A percentile compares a stretch with the other conserved stretches of the same genome.
Evolutionary conservation across 2,113 vertebrate species (phyloP).

Genomic region (Terrapene triunguis): DNA sequence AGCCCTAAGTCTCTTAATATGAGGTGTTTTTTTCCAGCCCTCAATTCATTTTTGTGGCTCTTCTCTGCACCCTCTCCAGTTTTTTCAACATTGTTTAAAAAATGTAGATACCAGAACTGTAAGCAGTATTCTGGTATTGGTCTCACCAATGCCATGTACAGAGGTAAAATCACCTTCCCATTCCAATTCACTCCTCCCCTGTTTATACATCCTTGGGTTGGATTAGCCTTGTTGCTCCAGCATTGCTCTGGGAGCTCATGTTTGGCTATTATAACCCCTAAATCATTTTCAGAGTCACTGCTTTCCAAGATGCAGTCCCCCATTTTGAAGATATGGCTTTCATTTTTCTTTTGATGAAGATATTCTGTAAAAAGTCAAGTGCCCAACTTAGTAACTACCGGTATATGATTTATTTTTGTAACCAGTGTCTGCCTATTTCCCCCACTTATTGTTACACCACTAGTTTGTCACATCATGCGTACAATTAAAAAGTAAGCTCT

Average conservation of each 20-base stretch:
- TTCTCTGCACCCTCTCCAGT: not conserved
- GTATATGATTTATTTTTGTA: not conserved
- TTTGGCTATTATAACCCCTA: not conserved
- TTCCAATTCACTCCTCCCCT: not conserved
- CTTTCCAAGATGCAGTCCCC: not conserved
- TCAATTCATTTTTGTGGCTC: not conserved
- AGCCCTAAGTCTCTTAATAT: no score
- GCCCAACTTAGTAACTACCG: not conserved
- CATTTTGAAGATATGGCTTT: not conserved
- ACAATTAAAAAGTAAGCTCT: not conserved
- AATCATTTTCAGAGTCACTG: not conserved
- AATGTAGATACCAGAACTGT: not conserved
- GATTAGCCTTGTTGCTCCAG: no score
- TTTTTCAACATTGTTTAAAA: not conserved
- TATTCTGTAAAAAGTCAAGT: not conserved
- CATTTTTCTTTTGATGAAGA: not conserved
- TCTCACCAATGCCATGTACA: not conserved
- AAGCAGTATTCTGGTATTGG: not conserved
- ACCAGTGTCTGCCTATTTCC: not conserved
- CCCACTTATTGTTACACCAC: not conserved
- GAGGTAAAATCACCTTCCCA: not conserved
- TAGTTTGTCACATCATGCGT: not conserved
- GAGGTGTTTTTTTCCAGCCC: no score
- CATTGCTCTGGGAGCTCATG: no score
- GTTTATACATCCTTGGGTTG: no score